Evolutionary conservation across 2,113 vertebrate species (phyloP).

Genomic region (Panurus biarmicus): DNA sequence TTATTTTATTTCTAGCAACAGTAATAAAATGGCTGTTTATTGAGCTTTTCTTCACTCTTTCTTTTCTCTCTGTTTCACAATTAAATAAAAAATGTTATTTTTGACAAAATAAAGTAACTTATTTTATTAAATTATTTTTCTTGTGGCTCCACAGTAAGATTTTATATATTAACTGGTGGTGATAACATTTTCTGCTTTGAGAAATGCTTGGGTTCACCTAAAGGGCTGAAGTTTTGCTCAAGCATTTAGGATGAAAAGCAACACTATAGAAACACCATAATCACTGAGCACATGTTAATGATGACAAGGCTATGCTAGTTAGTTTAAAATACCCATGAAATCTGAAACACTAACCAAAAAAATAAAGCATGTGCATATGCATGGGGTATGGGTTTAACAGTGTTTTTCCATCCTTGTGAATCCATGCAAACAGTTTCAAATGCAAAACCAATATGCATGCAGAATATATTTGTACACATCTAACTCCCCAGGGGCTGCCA

Average conservation of each 20-base stretch:
- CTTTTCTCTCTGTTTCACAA: constrained; percentile 50
- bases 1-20: constrained; percentile 57
- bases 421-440: background rate
- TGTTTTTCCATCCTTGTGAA: background rate
- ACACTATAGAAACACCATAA: background rate
- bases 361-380: background rate
- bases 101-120: constrained; percentile 63
- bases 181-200: background rate
- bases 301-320: background rate
- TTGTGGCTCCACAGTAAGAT: background rate
- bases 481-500: background rate
- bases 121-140: constrained; percentile 16
- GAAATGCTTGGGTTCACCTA: background rate
- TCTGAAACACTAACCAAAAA: background rate
- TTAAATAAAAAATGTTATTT: constrained; percentile 71
- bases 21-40: constrained; percentile 75
- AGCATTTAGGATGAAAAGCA: background rate
- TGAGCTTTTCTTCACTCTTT: constrained; percentile 34
- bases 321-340: background rate
- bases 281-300: background rate
- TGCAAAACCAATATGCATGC: background rate
- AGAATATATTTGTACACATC: background rate
- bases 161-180: background rate
- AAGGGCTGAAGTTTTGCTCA: background rate
- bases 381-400: background rate